Percentiles rank a stretch among this genome's conserved stretches.
phyloP scores from a whole-genome alignment of 2,888 invertebrate genomes.

The Linhomoeus sp. region DNA sequence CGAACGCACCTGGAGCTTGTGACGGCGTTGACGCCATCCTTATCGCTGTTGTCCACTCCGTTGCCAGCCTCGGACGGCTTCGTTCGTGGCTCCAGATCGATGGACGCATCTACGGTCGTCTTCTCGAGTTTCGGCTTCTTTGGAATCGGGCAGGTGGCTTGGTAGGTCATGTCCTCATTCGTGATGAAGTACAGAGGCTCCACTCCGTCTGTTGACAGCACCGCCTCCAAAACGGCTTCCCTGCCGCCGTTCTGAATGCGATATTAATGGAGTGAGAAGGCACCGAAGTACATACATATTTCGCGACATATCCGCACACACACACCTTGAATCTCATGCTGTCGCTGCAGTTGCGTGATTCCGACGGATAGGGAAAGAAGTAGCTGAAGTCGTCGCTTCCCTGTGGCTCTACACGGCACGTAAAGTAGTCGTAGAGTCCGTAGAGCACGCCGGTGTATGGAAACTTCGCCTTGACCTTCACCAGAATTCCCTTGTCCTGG shows the following conservation, averaged over 20 bases:
- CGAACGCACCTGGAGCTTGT: too few relatives aligned
- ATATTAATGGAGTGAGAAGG: background rate
- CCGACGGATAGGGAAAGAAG: slow-evolving; percentile 23
- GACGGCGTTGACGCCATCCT: too few relatives aligned
- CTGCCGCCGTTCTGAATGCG: slow-evolving; percentile 8
- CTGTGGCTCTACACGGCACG: slow-evolving; percentile 24
- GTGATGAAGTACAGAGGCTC: slow-evolving; percentile 28
- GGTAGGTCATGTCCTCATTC: slow-evolving; percentile 24
- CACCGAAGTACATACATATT: background rate
- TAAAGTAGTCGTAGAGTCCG: slow-evolving; percentile 27
- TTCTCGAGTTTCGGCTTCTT: background rate
- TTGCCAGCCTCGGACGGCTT: background rate
- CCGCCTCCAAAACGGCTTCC: slow-evolving; percentile 24
- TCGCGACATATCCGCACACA: background rate
- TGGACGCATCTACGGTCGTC: background rate
- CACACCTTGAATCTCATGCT: slow-evolving; percentile 21
- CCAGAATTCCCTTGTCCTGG: slow-evolving; percentile 17
- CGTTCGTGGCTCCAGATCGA: background rate
- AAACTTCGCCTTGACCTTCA: slow-evolving; percentile 19
- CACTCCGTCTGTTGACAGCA: slow-evolving; percentile 26
- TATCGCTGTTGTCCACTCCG: too few relatives aligned
- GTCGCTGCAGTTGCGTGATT: slow-evolving; percentile 23
- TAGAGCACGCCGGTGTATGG: slow-evolving; percentile 27
- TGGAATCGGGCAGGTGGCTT: slow-evolving; percentile 15
- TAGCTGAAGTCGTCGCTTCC: slow-evolving; percentile 17